Percentiles rank a stretch among this genome's conserved stretches.
These are phyloP conservation scores for Scopus umbretta DNA, from an alignment of 2,113 vertebrate species.

Conservation along the genomic window DNA sequence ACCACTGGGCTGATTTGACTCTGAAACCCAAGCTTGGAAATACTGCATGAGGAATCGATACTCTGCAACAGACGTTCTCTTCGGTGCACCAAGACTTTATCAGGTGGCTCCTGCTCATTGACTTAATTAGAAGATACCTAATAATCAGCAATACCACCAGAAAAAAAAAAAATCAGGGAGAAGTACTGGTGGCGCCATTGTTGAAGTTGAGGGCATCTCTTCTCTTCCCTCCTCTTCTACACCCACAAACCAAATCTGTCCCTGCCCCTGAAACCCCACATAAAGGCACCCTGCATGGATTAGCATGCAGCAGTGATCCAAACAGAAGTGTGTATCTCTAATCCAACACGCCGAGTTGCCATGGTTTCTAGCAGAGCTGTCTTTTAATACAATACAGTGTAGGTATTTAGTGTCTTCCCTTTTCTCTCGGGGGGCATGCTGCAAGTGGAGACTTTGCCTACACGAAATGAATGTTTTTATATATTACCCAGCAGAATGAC, in stretches of 20 bases:
- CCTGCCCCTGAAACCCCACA: background rate
- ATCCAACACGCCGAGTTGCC: background rate
- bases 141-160: background rate
- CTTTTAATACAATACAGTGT: background rate
- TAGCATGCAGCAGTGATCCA: background rate
- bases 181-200: background rate
- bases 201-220: background rate
- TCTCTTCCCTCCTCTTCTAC: background rate
- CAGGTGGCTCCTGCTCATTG: background rate
- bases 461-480: background rate
- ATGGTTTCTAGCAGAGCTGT: conserved; percentile 32
- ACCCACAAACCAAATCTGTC: background rate
- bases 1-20: background rate
- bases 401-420: background rate
- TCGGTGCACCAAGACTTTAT: too few species aligned
- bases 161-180: background rate
- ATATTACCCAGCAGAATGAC: background rate
- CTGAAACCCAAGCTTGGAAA: background rate
- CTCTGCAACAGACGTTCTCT: background rate
- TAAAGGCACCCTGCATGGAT: background rate
- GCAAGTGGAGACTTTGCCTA: background rate
- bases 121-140: background rate
- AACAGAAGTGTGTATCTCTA: background rate
- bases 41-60: accelerated
- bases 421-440: background rate